Conservation (phyloP, 1,140 invertebrate species). For the Sycobia sp. region DNA sequence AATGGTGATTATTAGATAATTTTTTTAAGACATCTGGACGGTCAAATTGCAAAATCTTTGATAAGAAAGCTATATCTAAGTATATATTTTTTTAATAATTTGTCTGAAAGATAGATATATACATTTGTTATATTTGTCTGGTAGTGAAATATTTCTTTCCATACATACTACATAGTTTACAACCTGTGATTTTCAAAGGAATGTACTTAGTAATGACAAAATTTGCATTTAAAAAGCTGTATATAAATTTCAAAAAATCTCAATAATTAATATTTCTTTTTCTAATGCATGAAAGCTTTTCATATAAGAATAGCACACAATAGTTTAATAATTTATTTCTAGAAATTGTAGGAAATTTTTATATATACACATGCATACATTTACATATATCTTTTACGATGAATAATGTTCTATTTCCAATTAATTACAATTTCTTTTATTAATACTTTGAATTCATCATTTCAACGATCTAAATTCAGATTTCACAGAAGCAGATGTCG, state of each 20-base stretch:
- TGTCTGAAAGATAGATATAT: slow-evolving; percentile 1
- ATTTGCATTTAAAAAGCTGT: slow-evolving; percentile 18
- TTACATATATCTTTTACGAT: no score
- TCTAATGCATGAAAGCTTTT: slow-evolving; percentile 23
- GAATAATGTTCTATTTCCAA: no score
- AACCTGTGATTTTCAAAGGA: slow-evolving; percentile 30
- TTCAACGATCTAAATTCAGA: no score
- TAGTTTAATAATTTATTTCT: slow-evolving; percentile 12
- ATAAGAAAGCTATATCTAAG: background rate
- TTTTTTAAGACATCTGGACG: slow-evolving; percentile 11
- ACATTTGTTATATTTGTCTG: background rate
- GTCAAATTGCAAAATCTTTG: background rate
- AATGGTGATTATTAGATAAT: background rate
- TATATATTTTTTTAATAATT: background rate
- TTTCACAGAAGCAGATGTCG: no score
- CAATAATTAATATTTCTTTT: slow-evolving; percentile 8
- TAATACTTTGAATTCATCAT: no score
- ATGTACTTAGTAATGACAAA: slow-evolving; percentile 21
- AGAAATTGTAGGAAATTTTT: slow-evolving; percentile 9
- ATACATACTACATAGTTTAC: slow-evolving; percentile 4
- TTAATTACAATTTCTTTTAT: no score
- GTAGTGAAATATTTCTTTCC: background rate
- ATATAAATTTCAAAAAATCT: background rate
- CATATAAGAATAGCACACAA: slow-evolving; percentile 6
- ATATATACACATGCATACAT: no score